These are phyloP conservation scores for Tragelaphus oryx DNA, from an alignment of 2,797 vertebrate species.

Conservation along the genomic window DNA sequence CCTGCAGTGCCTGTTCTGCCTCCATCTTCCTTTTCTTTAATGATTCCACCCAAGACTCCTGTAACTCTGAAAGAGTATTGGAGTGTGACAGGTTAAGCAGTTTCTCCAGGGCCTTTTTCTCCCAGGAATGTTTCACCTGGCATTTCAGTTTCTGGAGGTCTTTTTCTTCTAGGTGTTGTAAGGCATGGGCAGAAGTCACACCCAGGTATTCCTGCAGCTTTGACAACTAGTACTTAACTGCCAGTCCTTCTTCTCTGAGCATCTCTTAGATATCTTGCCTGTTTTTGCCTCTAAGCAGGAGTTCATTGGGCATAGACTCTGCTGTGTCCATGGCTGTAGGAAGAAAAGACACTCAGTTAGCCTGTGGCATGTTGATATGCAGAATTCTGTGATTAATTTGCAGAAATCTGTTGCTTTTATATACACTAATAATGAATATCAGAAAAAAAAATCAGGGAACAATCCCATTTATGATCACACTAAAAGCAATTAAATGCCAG, in stretches of 20 bases:
- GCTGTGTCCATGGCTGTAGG: constrained; percentile 49
- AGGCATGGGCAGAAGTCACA: constrained; percentile 42
- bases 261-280: too few species aligned
- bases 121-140: constrained; percentile 35
- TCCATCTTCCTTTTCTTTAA: too few species aligned
- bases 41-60: too few species aligned
- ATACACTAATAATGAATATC: neutral
- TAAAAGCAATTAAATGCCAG: neutral
- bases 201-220: constrained; percentile 33
- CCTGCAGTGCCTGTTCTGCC: too few species aligned
- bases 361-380: neutral
- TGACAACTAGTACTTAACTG: constrained; percentile 51
- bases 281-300: too few species aligned
- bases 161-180: constrained; percentile 51
- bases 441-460: neutral
- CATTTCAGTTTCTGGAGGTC: constrained; percentile 66
- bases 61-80: neutral
- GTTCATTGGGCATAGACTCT: neutral
- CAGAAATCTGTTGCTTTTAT: neutral
- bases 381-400: neutral
- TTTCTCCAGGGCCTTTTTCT: constrained; percentile 43
- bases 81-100: neutral
- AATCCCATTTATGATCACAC: neutral
- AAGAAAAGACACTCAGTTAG: neutral
- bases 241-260: neutral